Percentiles rank a stretch among this genome's conserved stretches.
Conservation (phyloP, 1,140 invertebrate species). For the Oppia nitens region DNA sequence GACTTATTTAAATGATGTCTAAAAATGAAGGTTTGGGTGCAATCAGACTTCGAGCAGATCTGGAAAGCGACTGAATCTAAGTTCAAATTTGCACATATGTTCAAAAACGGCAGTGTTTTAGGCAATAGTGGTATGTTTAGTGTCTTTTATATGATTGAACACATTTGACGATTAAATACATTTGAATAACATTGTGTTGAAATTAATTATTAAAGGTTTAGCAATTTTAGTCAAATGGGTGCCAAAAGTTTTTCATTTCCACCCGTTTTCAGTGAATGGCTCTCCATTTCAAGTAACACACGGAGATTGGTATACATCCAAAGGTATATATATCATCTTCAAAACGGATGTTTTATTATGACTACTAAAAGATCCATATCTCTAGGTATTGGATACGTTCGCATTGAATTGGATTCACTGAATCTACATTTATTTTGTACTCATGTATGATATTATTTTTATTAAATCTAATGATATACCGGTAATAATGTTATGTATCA, state of each 20-base stretch:
- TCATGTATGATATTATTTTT: conserved; percentile 11
- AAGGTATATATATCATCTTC: conserved; percentile 13
- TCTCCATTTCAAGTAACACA: conserved; percentile 16
- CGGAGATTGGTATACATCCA: conserved; percentile 19
- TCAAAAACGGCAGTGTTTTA: conserved; percentile 15
- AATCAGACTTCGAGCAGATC: conserved; percentile 18
- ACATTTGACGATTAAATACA: not conserved
- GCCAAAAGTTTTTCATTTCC: conserved; percentile 14
- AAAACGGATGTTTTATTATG: not conserved
- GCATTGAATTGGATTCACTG: conserved; percentile 9
- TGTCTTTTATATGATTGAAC: not conserved
- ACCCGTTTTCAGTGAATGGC: conserved; percentile 17
- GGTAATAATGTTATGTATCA: not conserved
- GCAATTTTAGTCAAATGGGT: conserved; percentile 15
- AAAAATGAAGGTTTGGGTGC: conserved; percentile 12
- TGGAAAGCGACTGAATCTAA: conserved; percentile 3
- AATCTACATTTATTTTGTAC: conserved; percentile 17
- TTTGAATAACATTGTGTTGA: not conserved
- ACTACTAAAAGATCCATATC: not conserved
- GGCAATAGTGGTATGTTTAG: conserved; percentile 14
- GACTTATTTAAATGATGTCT: not conserved
- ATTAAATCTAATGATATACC: not conserved
- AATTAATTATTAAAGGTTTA: conserved; percentile 9
- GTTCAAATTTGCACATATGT: conserved; percentile 18
- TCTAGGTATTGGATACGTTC: conserved; percentile 13